A percentile compares a stretch with the other conserved stretches of the same genome.
Conservation (phyloP, 2,888 invertebrate genomes). For the Pyrgus malvae region DNA sequence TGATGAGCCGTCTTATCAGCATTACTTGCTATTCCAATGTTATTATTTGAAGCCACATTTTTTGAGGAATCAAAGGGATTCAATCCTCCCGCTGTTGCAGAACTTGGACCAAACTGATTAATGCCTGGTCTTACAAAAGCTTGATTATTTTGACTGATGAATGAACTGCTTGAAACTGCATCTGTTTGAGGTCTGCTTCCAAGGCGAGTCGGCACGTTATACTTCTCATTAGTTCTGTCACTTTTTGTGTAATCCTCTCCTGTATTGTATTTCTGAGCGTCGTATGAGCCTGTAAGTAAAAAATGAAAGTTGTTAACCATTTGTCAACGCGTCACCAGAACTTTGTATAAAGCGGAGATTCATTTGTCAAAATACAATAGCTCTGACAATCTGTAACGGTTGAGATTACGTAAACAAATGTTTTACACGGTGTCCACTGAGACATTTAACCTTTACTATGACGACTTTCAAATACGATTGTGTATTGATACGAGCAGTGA, state of each 20-base stretch:
- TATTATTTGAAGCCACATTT: constrained; percentile 14
- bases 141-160: constrained; percentile 54
- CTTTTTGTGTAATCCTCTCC: constrained; percentile 61
- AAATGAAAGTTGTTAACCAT: constrained; percentile 72
- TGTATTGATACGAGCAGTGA: no score
- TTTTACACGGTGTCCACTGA: constrained; percentile 20
- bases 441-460: constrained; percentile 2
- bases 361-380: constrained; percentile 67
- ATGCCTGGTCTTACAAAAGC: constrained; percentile 41
- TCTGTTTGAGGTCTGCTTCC: constrained; percentile 49
- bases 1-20: constrained; percentile 33
- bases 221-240: constrained; percentile 46
- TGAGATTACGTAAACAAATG: constrained; percentile 18
- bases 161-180: constrained; percentile 47
- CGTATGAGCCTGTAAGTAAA: constrained; percentile 77
- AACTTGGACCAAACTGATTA: constrained; percentile 27
- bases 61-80: constrained; percentile 1
- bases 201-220: constrained; percentile 55
- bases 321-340: constrained; percentile 58
- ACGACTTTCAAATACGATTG: constrained; percentile 8
- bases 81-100: neutral
- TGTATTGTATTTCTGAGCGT: constrained; percentile 68
- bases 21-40: constrained; percentile 32
- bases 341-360: constrained; percentile 52
- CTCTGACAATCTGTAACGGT: constrained; percentile 32